Conservation (phyloP, 2,797 vertebrate species). For the Hemitrygon akajei region DNA sequence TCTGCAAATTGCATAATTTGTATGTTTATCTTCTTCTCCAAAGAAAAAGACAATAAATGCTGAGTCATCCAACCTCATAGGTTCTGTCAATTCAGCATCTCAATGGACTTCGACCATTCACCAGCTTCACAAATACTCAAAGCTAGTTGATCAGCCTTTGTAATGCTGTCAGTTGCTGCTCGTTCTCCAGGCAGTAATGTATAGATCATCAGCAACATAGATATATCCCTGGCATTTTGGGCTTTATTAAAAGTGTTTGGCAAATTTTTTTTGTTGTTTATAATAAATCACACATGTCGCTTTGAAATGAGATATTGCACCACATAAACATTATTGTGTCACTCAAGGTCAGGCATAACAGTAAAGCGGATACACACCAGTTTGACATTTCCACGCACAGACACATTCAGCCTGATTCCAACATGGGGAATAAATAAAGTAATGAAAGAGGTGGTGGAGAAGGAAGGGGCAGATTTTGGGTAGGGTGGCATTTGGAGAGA, state of each 20-base stretch:
- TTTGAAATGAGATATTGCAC: not conserved
- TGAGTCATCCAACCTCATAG: not conserved
- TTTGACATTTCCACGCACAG: not conserved
- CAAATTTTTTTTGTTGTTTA: not conserved
- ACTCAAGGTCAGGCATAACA: not conserved
- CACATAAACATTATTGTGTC: not conserved
- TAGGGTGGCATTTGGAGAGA: not conserved
- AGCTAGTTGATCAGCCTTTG: not conserved
- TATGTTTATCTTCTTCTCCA: not conserved
- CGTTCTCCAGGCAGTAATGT: not conserved
- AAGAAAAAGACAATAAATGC: not conserved
- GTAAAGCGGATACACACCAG: not conserved
- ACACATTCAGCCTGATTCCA: not conserved
- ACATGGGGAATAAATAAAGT: no score
- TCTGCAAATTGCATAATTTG: not conserved
- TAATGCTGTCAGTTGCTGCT: not conserved
- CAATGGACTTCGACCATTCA: not conserved
- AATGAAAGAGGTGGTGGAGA: not conserved
- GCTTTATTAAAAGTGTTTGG: not conserved
- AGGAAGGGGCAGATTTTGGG: no score
- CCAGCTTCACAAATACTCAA: not conserved
- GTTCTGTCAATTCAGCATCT: not conserved
- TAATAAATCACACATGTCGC: not conserved
- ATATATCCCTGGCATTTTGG: not conserved
- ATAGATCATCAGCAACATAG: not conserved